Conservation (phyloP, 2,113 vertebrate species). For the Pholis gunnellus region DNA sequence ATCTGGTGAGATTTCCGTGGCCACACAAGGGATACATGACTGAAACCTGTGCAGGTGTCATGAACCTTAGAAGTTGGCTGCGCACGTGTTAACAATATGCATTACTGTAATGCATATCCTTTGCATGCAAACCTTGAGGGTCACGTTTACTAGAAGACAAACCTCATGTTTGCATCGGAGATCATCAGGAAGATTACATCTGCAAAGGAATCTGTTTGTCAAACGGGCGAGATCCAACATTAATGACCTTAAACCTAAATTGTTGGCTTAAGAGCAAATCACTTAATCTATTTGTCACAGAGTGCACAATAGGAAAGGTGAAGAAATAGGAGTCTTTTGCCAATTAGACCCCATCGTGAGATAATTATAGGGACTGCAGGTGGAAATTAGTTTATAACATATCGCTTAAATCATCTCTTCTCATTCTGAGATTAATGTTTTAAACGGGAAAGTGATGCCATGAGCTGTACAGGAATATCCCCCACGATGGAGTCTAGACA, state of each 20-base stretch:
- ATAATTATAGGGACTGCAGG: not conserved
- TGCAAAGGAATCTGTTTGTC: not conserved
- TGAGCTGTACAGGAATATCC: not conserved
- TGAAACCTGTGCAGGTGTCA: not conserved
- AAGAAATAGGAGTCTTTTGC: not conserved
- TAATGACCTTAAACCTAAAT: not conserved
- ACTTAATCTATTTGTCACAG: not conserved
- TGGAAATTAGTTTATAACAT: slow-evolving; percentile 1
- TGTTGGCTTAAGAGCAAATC: not conserved
- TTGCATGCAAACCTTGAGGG: not conserved
- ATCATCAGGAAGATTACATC: not conserved
- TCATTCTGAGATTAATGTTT: not conserved
- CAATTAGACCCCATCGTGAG: not conserved
- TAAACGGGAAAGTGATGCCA: not conserved
- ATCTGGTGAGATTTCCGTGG: not conserved
- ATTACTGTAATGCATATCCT: too few species aligned
- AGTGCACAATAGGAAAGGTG: not conserved
- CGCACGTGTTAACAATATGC: not conserved
- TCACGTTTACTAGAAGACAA: not conserved
- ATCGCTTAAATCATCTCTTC: not conserved
- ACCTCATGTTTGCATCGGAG: not conserved
- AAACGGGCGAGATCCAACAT: not conserved
- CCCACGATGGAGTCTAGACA: too few species aligned
- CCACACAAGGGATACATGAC: not conserved
- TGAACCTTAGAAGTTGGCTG: not conserved